Percentiles rank a stretch among this genome's conserved stretches.
Conservation (phyloP, 2,888 invertebrate genomes). For the Dolomedes plantarius region DNA sequence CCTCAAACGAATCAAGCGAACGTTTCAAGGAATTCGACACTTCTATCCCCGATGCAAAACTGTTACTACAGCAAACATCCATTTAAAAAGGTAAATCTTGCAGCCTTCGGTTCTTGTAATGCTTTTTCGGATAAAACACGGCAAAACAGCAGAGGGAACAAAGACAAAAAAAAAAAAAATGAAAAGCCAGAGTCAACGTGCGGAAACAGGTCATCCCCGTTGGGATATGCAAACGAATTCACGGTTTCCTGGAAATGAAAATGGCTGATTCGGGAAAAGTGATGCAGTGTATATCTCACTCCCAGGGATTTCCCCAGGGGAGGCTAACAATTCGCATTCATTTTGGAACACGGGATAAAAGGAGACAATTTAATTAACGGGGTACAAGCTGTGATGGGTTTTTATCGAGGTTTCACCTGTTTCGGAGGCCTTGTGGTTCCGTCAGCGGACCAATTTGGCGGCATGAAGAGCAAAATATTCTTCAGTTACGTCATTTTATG, state of each 20-base stretch:
- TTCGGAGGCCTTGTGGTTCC: background rate
- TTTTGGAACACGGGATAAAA: constrained; percentile 24
- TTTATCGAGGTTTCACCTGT: background rate
- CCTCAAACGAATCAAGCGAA: background rate
- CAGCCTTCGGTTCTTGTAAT: background rate
- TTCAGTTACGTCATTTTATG: too few species aligned
- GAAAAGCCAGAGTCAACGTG: constrained; percentile 9
- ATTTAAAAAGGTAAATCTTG: background rate
- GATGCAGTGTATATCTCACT: constrained; percentile 20
- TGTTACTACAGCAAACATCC: background rate
- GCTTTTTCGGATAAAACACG: background rate
- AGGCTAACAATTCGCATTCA: constrained; percentile 22
- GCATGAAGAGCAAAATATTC: too few species aligned
- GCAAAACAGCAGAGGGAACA: background rate
- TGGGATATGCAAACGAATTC: constrained; percentile 16
- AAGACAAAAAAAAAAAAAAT: background rate
- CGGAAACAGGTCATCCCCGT: background rate
- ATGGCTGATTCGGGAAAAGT: constrained; percentile 4
- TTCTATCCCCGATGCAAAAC: background rate
- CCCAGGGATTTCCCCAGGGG: constrained; percentile 45
- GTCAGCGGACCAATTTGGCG: too few species aligned
- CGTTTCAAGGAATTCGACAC: background rate
- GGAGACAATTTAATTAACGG: constrained; percentile 58
- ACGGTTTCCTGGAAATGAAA: constrained; percentile 8
- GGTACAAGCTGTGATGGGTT: background rate